Conservation (phyloP, 2,888 invertebrate genomes). For the Acronicta leporina region DNA sequence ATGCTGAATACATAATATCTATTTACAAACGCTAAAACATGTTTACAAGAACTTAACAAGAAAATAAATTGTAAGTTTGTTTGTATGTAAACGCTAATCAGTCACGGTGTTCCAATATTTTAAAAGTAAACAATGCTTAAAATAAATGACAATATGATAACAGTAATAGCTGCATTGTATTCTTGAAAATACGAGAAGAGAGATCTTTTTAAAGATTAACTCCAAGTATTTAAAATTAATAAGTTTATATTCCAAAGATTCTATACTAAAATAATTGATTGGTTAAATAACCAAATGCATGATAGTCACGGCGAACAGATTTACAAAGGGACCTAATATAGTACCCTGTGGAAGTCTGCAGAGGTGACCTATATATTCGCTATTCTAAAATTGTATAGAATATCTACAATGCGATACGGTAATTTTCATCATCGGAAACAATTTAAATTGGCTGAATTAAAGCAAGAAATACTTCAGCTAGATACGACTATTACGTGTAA, state of each 20-base stretch:
- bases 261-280: too few species aligned
- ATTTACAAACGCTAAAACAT: conserved; percentile 20
- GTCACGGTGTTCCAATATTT: conserved; percentile 37
- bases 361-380: neutral
- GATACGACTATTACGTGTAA: conserved; percentile 24
- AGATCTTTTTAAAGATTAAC: neutral
- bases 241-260: too few species aligned
- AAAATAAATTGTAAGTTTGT: conserved; percentile 34
- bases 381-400: neutral
- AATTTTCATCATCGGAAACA: conserved; percentile 26
- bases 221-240: too few species aligned
- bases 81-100: conserved; percentile 41
- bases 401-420: neutral
- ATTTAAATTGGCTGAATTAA: conserved; percentile 18
- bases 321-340: conserved; percentile 4
- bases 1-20: neutral
- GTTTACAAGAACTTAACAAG: conserved; percentile 31
- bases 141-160: conserved; percentile 20
- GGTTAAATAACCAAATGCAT: neutral
- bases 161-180: conserved; percentile 7
- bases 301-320: neutral
- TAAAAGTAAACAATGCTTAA: conserved; percentile 33
- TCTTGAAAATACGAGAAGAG: conserved; percentile 1
- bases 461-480: conserved; percentile 31
- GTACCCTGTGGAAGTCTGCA: conserved; percentile 19